Base-by-base conservation (phyloP, 2,888 invertebrate species). In the Pterostichus madidus region DNA sequence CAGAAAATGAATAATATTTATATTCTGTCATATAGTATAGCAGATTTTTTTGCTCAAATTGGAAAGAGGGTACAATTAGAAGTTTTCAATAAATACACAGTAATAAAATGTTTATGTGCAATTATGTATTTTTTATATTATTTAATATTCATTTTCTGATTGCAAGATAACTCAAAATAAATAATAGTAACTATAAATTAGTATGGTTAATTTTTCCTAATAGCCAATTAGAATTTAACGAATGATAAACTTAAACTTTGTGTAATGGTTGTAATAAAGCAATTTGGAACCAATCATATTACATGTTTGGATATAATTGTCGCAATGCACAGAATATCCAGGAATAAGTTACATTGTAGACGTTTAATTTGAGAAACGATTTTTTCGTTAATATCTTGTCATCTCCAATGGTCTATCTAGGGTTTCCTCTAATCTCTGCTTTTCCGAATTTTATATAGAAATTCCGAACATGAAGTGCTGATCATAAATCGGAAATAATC, bases 101-200 rank as follows among this genome's bases (percentile, higher is more conserved):
- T 13, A 46, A 32, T 46, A 2, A 2, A 44, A 39, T 44, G 15
- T 10, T 46, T 13, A 24, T 39, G 11, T 24, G 7, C 1, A 73
- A 73, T 52, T 11, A 46, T 46, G 11, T 46, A n/a, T 52, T 52
- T 56, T 56, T 17, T 24, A 64, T 32, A 32, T 64, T 64, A 24
- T 59, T 24, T 39, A 7, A 5, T 49, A 49, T 2, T 13, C 6
- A 64, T 32, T 64, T 64, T 59, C 31, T 39, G 35, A 64, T n/a
- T 35, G 64, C 64, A 35, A 64, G 5, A 35, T 15, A 35, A 64
- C 64, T 64, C 10, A 64, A n/a, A 49, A 64, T n/a, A 64, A 64
- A 64, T n/a, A 13, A 64, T 64, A 64, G 35, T 64, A 49, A 49
- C 39, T 39, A 59, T 24, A 59, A 59, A 24, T 59, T 10, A 59